Evolutionary conservation across 2,797 vertebrate genomes (phyloP).

Genomic region (Petrocephalus schoutedeni): DNA sequence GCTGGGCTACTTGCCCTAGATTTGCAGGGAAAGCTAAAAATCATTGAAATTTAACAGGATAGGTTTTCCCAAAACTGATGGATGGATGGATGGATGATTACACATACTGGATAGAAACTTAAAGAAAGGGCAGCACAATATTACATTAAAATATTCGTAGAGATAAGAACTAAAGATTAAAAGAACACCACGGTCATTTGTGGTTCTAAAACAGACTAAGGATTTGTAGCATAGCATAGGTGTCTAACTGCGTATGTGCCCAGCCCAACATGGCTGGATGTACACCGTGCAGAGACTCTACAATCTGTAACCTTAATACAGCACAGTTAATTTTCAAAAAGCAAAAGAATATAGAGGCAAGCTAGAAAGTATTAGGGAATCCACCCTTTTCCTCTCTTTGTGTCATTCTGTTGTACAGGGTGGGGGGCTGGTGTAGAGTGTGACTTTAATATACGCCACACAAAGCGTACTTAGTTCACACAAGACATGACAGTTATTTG

Average conservation of each 20-base stretch:
- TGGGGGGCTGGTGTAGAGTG: neutral
- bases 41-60: neutral
- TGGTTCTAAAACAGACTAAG: neutral
- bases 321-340: neutral
- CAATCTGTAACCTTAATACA: neutral
- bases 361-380: neutral
- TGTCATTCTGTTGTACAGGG: neutral
- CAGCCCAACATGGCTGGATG: neutral
- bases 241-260: neutral
- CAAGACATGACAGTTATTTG: neutral
- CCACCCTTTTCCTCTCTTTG: neutral
- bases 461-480: neutral
- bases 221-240: neutral
- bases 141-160: neutral
- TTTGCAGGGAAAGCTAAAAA: neutral
- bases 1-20: neutral
- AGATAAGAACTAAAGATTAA: neutral
- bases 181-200: neutral
- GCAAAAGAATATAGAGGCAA: neutral
- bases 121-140: neutral
- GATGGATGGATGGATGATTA: neutral
- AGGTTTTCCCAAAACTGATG: neutral
- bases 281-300: neutral
- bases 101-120: neutral
- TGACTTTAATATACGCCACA: neutral